Conservation (phyloP, 2,888 invertebrate genomes). For the Xylocampa areola region DNA sequence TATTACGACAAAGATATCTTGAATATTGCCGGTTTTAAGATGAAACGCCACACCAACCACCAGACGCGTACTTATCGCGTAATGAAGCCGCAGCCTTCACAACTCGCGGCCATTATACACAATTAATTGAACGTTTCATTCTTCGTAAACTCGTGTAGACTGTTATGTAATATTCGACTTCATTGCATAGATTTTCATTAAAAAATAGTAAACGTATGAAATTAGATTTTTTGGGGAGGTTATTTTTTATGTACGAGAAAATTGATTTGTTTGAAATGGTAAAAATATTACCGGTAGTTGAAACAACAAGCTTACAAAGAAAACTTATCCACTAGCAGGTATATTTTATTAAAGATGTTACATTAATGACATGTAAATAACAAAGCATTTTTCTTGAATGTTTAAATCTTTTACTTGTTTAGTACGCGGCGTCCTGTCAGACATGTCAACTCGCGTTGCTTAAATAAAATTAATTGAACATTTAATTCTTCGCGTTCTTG, state of each 20-base stretch:
- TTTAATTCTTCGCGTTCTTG: slow-evolving; percentile 1
- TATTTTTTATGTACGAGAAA: no score
- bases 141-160: not conserved
- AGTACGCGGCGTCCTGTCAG: slow-evolving; percentile 28
- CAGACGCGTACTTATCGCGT: slow-evolving; percentile 13
- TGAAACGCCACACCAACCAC: not conserved
- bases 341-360: no score
- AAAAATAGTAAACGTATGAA: no score
- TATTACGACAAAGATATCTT: not conserved
- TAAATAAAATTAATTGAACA: slow-evolving; percentile 20
- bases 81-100: slow-evolving; percentile 30
- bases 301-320: no score
- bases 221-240: no score
- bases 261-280: no score
- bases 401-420: no score
- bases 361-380: no score
- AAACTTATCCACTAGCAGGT: no score
- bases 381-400: no score
- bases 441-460: not conserved
- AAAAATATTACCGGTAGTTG: no score
- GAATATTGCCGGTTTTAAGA: slow-evolving; percentile 15
- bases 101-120: slow-evolving; percentile 4
- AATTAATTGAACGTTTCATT: slow-evolving; percentile 18
- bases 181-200: no score
- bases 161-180: not conserved